A percentile compares a stretch with the other conserved stretches of the same genome.
Conservation (phyloP, 2,797 vertebrate species). For the Avahi laniger region DNA sequence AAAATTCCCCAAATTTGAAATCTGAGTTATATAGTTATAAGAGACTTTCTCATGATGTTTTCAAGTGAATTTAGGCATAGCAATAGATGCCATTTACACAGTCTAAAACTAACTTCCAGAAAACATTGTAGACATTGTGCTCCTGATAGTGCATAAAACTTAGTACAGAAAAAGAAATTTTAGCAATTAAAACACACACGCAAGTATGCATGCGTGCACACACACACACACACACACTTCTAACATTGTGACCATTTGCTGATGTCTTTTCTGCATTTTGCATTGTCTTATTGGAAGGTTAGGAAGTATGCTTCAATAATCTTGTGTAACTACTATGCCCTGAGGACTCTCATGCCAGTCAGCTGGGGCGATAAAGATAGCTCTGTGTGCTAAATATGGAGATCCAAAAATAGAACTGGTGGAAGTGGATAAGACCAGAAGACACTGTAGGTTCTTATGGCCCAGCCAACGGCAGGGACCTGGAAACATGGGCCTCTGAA, state of each 20-base stretch:
- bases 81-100: background rate
- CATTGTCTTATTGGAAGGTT: constrained; percentile 50
- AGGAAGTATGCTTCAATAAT: constrained; percentile 58
- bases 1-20: background rate
- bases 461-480: background rate
- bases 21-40: background rate
- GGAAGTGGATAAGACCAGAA: constrained; percentile 36
- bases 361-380: constrained; percentile 74
- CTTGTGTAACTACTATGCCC: constrained; percentile 53
- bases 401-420: constrained; percentile 60
- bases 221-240: background rate
- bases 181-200: background rate
- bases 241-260: constrained; percentile 50
- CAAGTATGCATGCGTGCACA: background rate
- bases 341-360: constrained; percentile 71
- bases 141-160: background rate
- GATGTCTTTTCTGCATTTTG: constrained; percentile 36
- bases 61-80: background rate
- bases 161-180: constrained; percentile 26
- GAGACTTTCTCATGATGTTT: background rate
- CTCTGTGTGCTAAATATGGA: constrained; percentile 52
- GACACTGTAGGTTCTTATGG: background rate
- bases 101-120: constrained; percentile 16
- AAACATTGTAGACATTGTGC: background rate
- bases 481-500: background rate